These are phyloP conservation scores for Falco berigora DNA, from an alignment of 2,797 vertebrate genomes.

Conservation along the genomic window DNA sequence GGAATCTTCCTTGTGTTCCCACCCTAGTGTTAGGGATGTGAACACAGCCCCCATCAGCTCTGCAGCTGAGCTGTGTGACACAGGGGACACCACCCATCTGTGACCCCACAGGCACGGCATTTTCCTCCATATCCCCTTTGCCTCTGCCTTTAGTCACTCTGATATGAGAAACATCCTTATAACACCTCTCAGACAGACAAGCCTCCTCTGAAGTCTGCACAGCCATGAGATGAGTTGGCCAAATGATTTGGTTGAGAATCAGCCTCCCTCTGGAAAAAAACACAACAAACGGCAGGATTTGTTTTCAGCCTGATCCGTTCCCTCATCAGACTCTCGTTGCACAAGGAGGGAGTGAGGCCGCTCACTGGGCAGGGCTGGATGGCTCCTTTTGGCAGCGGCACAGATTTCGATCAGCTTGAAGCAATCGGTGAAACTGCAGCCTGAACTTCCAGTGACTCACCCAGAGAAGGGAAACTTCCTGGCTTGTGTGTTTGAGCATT, in stretches of 20 bases:
- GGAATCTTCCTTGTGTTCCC: not conserved
- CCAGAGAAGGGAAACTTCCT: conserved; percentile 57
- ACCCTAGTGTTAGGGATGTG: not conserved
- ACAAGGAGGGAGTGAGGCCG: not conserved
- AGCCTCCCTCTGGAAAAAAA: not conserved
- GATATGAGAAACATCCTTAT: not conserved
- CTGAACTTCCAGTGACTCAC: conserved; percentile 65
- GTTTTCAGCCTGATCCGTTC: not conserved
- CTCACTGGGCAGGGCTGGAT: not conserved
- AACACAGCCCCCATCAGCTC: not conserved
- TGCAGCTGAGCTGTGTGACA: not conserved
- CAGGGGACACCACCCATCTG: not conserved
- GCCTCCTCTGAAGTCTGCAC: not conserved
- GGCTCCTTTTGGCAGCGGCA: not conserved
- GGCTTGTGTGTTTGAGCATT: conserved; percentile 42
- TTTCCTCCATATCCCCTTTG: not conserved
- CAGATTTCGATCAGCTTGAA: conserved; percentile 36
- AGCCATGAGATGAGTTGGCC: not conserved
- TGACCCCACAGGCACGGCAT: not conserved
- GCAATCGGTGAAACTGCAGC: conserved; percentile 31
- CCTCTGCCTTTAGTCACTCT: not conserved
- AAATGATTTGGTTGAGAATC: not conserved
- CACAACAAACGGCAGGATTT: not conserved
- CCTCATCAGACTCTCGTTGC: not conserved
- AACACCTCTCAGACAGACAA: not conserved